Evolutionary conservation across 1,140 invertebrate species (phyloP), one percentile per base, ranked within the genome.

Genomic region (Nasonia giraulti): DNA sequence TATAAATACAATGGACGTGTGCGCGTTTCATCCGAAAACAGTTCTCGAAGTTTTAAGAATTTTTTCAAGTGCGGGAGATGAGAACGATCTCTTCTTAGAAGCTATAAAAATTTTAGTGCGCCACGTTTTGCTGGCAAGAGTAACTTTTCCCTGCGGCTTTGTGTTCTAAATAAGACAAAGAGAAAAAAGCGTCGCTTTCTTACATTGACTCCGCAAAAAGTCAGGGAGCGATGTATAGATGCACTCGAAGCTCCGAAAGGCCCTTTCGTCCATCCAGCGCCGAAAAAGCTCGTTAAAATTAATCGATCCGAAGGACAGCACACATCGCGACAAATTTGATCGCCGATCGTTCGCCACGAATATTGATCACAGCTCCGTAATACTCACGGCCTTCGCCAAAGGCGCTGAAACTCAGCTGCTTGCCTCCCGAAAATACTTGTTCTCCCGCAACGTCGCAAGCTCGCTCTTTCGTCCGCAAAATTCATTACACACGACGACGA

Each of bases 401-500:
- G 55, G 3, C 55, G 6, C 55, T 62, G 14, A 20, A 62, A 62
- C 55, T 62, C 55, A n/a, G 20, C 55, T 44, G 10, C 40, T 1
- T 44, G 40, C 27, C 27, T 44, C 55, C 55, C 55, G 55, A 62
- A 62, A 62, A 62, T 62, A 62, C 20, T 62, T 62, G 3, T 20
- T 62, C n/a, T n/a, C 55, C 17, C 47, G 44, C 2, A 17, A 14
- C 10, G 47, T 62, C 20, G 55, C 55, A 62, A 62, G 55, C 55
- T 62, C 33, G 33, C 40, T 44, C 40, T 44, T 62, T 50, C 66
- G 75, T 44, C 12, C 17, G 83, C 55, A 71, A 31, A 62, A 79
- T 82, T 74, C 80, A 82, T 82, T 82, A 71, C 37, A 73, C 44
- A 2, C 11, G 74, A 8, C 27, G 5, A n/a, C 12, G 31, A n/a